Percentiles rank a stretch among this genome's conserved stretches.
phyloP scores from a whole-genome alignment of 2,888 invertebrate genomes.

The Lissonota sp. region DNA sequence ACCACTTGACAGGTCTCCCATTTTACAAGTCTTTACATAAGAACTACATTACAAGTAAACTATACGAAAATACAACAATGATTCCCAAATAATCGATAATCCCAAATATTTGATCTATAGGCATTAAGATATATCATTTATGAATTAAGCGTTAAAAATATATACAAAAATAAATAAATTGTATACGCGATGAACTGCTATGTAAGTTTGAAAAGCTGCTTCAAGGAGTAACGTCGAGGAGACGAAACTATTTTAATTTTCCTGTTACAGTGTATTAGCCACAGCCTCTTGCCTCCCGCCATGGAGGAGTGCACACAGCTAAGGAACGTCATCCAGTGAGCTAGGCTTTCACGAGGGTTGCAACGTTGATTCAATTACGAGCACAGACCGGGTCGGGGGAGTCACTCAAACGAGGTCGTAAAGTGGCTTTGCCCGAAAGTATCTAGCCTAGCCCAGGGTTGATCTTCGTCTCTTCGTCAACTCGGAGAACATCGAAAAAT shows the following conservation, averaged over 20 bases:
- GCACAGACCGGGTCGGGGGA: constrained; percentile 19
- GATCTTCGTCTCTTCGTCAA: too few relatives aligned
- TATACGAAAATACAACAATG: too few relatives aligned
- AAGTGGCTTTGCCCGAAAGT: constrained; percentile 21
- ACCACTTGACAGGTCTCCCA: too few relatives aligned
- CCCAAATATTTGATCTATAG: too few relatives aligned
- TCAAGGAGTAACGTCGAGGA: neutral
- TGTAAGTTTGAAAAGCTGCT: neutral
- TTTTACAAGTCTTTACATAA: too few relatives aligned
- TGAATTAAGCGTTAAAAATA: too few relatives aligned
- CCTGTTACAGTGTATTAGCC: neutral
- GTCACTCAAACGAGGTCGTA: constrained; percentile 41
- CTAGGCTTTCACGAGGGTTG: constrained; percentile 21
- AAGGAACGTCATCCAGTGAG: constrained; percentile 17
- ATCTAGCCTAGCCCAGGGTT: constrained; percentile 18
- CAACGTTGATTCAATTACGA: constrained; percentile 50
- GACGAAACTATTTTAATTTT: constrained; percentile 8
- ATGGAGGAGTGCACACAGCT: neutral
- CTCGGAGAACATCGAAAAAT: too few relatives aligned
- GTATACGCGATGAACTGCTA: too few relatives aligned
- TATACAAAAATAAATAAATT: too few relatives aligned
- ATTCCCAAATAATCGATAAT: too few relatives aligned
- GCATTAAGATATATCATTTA: too few relatives aligned
- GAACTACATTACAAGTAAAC: too few relatives aligned
- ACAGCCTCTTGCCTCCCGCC: constrained; percentile 25